A percentile compares a stretch with the other conserved stretches of the same genome.
phyloP scores from a whole-genome alignment of 2,113 vertebrate species.

The Mesembrinibis cayennensis region DNA sequence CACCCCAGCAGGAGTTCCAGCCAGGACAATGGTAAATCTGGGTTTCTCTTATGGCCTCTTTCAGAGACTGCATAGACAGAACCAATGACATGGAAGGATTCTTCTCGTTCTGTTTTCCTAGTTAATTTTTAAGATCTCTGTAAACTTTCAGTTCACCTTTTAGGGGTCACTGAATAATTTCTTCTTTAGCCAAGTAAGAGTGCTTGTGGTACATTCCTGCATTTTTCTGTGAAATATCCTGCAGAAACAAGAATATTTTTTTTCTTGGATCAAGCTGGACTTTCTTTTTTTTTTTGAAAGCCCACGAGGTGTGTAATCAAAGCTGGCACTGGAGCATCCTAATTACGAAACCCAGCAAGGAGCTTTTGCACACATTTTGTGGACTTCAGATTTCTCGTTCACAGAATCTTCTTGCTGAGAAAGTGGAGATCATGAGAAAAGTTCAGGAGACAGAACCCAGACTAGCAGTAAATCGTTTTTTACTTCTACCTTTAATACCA shows the following conservation, averaged over 20 bases:
- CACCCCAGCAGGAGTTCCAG: not conserved
- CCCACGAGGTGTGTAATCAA: conserved; percentile 41
- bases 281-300: conserved; percentile 2
- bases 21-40: fast-evolving
- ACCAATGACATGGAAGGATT: not conserved
- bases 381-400: conserved; percentile 55
- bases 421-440: conserved; percentile 39
- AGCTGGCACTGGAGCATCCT: conserved; percentile 63
- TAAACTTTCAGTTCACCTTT: conserved; percentile 10
- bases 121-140: not conserved
- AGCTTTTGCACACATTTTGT: conserved; percentile 61
- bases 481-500: not conserved
- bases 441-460: not conserved
- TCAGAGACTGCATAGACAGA: not conserved
- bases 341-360: conserved; percentile 70
- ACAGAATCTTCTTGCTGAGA: conserved; percentile 27
- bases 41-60: not conserved
- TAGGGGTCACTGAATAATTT: conserved; percentile 4
- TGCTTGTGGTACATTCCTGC: not conserved
- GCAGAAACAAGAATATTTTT: not conserved
- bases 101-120: not conserved
- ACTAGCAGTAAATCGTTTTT: not conserved
- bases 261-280: conserved; percentile 38
- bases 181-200: not conserved
- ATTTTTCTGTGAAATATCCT: conserved; percentile 34